Evolutionary conservation across 2,888 invertebrate species (phyloP), one percentile per base, ranked within the genome.

Genomic region (Papilio demoleus): DNA sequence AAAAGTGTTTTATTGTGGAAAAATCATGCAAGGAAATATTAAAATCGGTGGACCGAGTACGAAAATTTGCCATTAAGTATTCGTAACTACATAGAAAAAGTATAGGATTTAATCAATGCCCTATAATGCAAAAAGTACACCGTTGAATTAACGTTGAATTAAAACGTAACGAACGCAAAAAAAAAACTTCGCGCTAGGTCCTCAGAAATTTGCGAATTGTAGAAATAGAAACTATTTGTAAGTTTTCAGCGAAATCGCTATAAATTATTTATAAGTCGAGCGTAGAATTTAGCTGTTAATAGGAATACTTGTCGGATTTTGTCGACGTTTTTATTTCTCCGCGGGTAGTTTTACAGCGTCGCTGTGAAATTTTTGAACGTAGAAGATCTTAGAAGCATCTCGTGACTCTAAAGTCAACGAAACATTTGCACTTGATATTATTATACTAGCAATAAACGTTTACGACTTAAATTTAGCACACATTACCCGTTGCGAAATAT

Each of bases 211-310:
- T n/a, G n/a, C n/a, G n/a, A n/a, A n/a, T n/a, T 31, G 31, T 31
- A 4, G 3, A 31, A 38, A 14, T n/a, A n/a, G n/a, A 27, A n/a
- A 53, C 27, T 58, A 50, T 50, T 69, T 69, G 69, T 73, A 74
- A 75, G 74, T 76, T 74, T n/a, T 72, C 72, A 77, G 75, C 74
- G 75, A 75, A 75, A 75, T 70, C 73, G 75, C 77, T 81, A 81
- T 86, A 85, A 84, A 86, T 84, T 84, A 86, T 85, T 84, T 82
- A 86, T 81, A 75, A 76, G 77, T 77, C 63, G 72, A 76, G 78
- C 68, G 78, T 45, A 82, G 80, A 19, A 45, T 85, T 84, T 84
- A 86, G 77, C 76, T 73, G 75, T 75, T 70, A 75, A 72, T 68
- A 70, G 59, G 77, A 76, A 77, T 65, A 76, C 73, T 77, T 75